Conservation (phyloP, 2,797 vertebrate species). For the Crenichthys baileyi region DNA sequence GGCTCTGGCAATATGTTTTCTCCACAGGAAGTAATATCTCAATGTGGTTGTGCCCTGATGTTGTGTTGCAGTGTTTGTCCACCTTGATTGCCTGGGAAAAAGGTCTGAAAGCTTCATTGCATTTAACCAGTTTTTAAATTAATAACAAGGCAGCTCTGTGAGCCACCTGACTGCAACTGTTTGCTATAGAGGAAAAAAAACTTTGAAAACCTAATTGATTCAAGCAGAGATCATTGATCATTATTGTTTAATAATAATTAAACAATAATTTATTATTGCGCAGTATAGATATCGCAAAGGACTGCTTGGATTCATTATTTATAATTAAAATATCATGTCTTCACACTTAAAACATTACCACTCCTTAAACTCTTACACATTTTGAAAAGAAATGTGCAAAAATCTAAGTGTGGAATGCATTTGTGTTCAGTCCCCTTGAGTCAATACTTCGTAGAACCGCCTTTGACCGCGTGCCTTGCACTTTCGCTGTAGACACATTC, state of each 20-base stretch:
- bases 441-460: not conserved
- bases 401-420: not conserved
- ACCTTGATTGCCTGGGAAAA: conserved; percentile 37
- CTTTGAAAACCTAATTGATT: not conserved
- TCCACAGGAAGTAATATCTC: conserved; percentile 10
- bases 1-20: conserved; percentile 12
- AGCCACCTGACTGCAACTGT: conserved; percentile 24
- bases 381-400: not conserved
- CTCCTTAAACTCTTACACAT: not conserved
- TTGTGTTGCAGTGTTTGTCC: conserved; percentile 35
- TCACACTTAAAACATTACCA: not conserved
- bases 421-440: not conserved
- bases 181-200: conserved; percentile 14
- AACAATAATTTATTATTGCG: no score
- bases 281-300: not conserved
- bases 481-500: not conserved
- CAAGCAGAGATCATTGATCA: not conserved
- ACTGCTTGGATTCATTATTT: not conserved
- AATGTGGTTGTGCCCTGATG: conserved; percentile 9
- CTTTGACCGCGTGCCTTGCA: not conserved
- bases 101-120: conserved; percentile 26
- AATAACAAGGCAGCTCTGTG: conserved; percentile 47
- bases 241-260: no score
- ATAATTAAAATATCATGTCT: not conserved
- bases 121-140: conserved; percentile 52